phyloP scores from a whole-genome alignment of 1,140 invertebrate species.

The Drosophila saltans region DNA sequence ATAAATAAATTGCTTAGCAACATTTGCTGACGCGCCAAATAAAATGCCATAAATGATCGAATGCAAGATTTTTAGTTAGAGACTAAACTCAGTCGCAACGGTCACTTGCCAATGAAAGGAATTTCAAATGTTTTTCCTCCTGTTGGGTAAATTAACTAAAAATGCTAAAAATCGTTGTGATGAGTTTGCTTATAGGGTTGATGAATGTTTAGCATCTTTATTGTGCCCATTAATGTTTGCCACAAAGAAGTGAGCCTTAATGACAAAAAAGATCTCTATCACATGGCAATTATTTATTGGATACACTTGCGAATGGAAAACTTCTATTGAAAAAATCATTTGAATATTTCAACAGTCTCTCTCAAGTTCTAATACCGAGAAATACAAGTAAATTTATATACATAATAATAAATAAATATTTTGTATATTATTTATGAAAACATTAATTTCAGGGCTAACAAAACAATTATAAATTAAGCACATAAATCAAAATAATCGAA shows the following conservation, averaged over 20 bases:
- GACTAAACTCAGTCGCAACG: conserved; percentile 28
- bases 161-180: conserved; percentile 81
- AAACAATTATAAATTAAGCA: too few relatives aligned
- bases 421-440: too few relatives aligned
- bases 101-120: conserved; percentile 39
- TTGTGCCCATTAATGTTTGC: conserved; percentile 51
- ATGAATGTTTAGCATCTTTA: conserved; percentile 60
- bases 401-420: too few relatives aligned
- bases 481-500: too few relatives aligned
- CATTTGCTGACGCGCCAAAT: conserved; percentile 83
- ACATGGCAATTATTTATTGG: background rate
- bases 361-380: too few relatives aligned
- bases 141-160: conserved; percentile 82
- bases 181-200: conserved; percentile 76
- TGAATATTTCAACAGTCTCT: too few relatives aligned
- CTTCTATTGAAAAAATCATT: too few relatives aligned
- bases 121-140: conserved; percentile 75
- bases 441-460: too few relatives aligned
- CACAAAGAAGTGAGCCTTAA: conserved; percentile 40
- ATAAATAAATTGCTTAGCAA: conserved; percentile 83
- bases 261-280: conserved; percentile 29
- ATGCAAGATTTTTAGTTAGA: conserved; percentile 74
- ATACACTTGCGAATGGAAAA: background rate
- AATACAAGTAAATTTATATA: too few relatives aligned
- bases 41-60: conserved; percentile 82